phyloP scores from a whole-genome alignment of 2,113 vertebrate species.

The Mola mola region DNA sequence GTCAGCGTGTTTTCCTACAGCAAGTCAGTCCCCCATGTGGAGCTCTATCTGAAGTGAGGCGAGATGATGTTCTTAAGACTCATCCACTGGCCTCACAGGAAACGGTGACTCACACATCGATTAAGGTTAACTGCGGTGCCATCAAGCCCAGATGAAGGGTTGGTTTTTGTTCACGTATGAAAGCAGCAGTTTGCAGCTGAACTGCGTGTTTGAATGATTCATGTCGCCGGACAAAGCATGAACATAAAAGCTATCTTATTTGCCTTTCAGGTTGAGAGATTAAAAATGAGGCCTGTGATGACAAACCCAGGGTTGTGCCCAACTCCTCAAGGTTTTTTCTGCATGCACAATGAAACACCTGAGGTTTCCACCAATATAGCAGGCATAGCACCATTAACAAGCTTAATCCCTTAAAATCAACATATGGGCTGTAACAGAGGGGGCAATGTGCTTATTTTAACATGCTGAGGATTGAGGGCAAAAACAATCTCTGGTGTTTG shows the following conservation, averaged over 20 bases:
- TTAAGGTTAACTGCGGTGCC: neutral
- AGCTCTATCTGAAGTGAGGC: slow-evolving; percentile 1
- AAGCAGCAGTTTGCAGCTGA: slow-evolving; percentile 8
- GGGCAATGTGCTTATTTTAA: slow-evolving; percentile 27
- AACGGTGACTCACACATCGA: slow-evolving; percentile 8
- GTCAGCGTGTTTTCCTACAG: slow-evolving; percentile 32
- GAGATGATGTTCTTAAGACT: neutral
- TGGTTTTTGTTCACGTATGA: slow-evolving; percentile 10
- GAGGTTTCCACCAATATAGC: no score
- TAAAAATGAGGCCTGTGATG: slow-evolving; percentile 24
- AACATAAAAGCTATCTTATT: slow-evolving; percentile 45
- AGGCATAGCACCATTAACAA: slow-evolving; percentile 44
- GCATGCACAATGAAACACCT: slow-evolving; percentile 7
- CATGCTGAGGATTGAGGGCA: slow-evolving; percentile 13
- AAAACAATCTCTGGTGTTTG: slow-evolving; percentile 23
- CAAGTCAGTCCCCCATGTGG: slow-evolving; percentile 20
- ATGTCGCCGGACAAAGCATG: slow-evolving; percentile 40
- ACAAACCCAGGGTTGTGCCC: no score
- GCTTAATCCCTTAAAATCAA: slow-evolving; percentile 54
- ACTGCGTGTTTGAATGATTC: slow-evolving; percentile 53
- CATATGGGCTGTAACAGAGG: slow-evolving; percentile 43
- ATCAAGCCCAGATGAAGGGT: slow-evolving; percentile 15
- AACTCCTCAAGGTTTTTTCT: slow-evolving; percentile 6
- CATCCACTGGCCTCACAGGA: slow-evolving; percentile 3
- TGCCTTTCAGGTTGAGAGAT: slow-evolving; percentile 36